These are phyloP conservation scores for Drosophila subquinaria DNA, from an alignment of 2,888 invertebrate genomes.

Conservation along the genomic window DNA sequence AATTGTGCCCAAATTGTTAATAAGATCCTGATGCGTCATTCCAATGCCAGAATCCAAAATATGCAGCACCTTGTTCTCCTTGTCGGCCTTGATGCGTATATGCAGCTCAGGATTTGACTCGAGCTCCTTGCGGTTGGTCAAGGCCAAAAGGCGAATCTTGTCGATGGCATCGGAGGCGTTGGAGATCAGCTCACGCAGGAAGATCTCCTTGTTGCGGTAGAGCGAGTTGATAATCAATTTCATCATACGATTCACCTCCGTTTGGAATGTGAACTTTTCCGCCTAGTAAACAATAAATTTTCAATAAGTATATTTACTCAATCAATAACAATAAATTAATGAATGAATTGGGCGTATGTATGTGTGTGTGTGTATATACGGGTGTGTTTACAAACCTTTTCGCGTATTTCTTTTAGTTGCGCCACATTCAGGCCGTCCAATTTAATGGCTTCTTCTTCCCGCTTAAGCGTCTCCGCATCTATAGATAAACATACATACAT, in stretches of 20 bases:
- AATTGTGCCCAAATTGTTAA: slow-evolving; percentile 98
- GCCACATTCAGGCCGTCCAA: slow-evolving; percentile 97
- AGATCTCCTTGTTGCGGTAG: slow-evolving; percentile 99
- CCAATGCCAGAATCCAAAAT: slow-evolving; percentile 99
- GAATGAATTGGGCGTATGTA: slow-evolving; percentile 20
- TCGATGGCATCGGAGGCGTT: slow-evolving; percentile 99
- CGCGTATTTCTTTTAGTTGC: slow-evolving; percentile 95
- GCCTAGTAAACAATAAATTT: slow-evolving; percentile 85
- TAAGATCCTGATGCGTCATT: slow-evolving; percentile 97
- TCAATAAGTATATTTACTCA: slow-evolving; percentile 1
- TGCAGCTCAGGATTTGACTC: slow-evolving; percentile 92
- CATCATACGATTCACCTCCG: slow-evolving; percentile 99
- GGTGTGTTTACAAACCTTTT: slow-evolving; percentile 86
- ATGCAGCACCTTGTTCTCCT: slow-evolving; percentile 95
- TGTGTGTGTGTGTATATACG: not conserved
- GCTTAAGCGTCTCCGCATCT: slow-evolving; percentile 95
- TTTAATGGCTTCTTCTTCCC: slow-evolving; percentile 98
- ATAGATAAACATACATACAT: slow-evolving; percentile 6
- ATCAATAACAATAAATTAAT: slow-evolving; percentile 7
- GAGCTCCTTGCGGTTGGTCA: slow-evolving; percentile 94
- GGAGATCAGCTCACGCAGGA: slow-evolving; percentile 98
- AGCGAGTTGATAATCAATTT: slow-evolving; percentile 99
- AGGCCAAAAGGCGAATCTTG: slow-evolving; percentile 96
- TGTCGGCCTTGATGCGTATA: slow-evolving; percentile 97
- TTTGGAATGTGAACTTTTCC: slow-evolving; percentile 96